phyloP scores from a whole-genome alignment of 2,113 vertebrate species.

The Callopanchax toddi region DNA sequence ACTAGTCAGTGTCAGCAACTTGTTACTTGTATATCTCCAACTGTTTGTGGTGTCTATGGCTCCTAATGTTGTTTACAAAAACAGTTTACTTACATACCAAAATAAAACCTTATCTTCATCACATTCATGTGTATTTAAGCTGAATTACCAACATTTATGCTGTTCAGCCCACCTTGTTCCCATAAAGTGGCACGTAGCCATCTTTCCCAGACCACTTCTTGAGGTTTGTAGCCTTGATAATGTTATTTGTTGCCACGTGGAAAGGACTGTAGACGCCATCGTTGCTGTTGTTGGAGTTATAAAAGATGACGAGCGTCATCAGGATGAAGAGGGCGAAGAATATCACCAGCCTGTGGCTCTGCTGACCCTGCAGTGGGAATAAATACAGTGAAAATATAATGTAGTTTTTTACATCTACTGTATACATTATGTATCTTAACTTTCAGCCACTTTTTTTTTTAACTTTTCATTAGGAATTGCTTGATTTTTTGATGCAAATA shows the following conservation, averaged over 20 bases:
- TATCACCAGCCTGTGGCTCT: conserved; percentile 88
- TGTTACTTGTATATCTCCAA: too few species aligned
- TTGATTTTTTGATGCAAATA: too few species aligned
- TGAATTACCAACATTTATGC: background rate
- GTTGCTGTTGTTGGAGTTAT: conserved; percentile 87
- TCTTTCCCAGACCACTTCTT: conserved; percentile 87
- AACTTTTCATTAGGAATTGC: too few species aligned
- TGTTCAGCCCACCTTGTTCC: conserved; percentile 88
- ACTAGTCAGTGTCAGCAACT: too few species aligned
- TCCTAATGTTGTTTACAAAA: too few species aligned
- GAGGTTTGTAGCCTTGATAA: conserved; percentile 77
- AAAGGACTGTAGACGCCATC: conserved; percentile 80
- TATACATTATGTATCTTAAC: too few species aligned
- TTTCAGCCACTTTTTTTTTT: too few species aligned
- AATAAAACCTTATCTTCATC: too few species aligned
- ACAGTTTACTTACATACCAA: too few species aligned
- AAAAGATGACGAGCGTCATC: conserved; percentile 93
- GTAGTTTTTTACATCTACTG: too few species aligned
- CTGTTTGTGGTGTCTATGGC: too few species aligned
- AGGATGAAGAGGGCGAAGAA: conserved; percentile 87
- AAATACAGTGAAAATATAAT: background rate
- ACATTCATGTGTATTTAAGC: background rate
- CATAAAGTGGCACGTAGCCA: conserved; percentile 84
- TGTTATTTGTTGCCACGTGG: conserved; percentile 58
- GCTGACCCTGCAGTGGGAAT: conserved; percentile 53